These are phyloP conservation scores for Heptranchias perlo DNA, from an alignment of 2,113 vertebrate genomes.

Conservation along the genomic window DNA sequence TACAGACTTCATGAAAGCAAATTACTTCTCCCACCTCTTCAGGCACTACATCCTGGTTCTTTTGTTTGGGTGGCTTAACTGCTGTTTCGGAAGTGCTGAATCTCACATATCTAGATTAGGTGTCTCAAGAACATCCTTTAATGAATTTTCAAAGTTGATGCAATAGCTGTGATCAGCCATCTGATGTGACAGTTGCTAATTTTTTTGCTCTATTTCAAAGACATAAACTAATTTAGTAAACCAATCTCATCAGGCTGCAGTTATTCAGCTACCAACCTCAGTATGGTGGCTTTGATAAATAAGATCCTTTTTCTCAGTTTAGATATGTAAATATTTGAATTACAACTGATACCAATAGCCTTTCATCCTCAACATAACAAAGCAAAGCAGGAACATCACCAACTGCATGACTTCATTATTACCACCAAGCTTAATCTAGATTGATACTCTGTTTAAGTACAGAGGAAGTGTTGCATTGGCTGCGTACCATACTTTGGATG, in stretches of 20 bases:
- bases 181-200: constrained; percentile 34
- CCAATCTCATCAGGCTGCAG: constrained; percentile 13
- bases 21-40: constrained; percentile 19
- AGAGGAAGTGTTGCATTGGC: neutral
- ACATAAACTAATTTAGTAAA: constrained; percentile 36
- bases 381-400: neutral
- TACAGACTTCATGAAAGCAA: neutral
- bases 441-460: neutral
- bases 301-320: neutral
- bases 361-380: neutral
- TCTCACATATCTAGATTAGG: constrained; percentile 32
- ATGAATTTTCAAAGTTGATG: constrained; percentile 29
- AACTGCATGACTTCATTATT: neutral
- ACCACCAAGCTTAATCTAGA: neutral
- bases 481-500: neutral
- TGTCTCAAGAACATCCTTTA: constrained; percentile 30
- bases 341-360: neutral
- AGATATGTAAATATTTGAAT: neutral
- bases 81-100: constrained; percentile 30
- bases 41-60: constrained; percentile 20
- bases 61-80: constrained; percentile 28
- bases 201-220: constrained; percentile 33
- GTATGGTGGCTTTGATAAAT: neutral
- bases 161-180: constrained; percentile 31
- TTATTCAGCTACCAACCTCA: neutral